These are phyloP conservation scores for Enteromius unitaeniatus DNA, from an alignment of 2,797 vertebrate species.

Conservation along the genomic window DNA sequence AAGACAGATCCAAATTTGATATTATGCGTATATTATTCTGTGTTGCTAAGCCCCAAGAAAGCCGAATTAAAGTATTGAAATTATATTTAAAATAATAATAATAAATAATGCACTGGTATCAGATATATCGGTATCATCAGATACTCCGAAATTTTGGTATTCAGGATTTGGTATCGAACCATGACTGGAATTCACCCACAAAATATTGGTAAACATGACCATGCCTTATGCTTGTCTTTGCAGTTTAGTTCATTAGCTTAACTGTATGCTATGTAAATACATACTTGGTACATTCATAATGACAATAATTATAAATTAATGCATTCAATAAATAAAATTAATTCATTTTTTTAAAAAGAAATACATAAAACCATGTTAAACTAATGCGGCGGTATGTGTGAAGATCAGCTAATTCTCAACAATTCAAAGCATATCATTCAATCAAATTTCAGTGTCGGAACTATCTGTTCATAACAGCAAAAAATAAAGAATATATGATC, in stretches of 20 bases:
- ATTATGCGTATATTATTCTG: neutral
- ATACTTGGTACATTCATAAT: neutral
- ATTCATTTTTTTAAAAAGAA: neutral
- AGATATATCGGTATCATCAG: neutral
- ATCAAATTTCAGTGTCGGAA: neutral
- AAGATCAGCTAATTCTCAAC: neutral
- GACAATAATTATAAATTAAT: neutral
- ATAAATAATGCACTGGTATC: neutral
- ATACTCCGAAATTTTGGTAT: neutral
- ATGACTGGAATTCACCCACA: neutral
- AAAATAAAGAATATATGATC: neutral
- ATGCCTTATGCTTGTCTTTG: neutral
- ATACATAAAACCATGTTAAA: neutral
- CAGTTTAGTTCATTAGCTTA: neutral
- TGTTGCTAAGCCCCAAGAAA: neutral
- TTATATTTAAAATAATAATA: too few species aligned
- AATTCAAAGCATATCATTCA: neutral
- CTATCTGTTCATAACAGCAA: constrained; percentile 6
- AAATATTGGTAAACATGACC: neutral
- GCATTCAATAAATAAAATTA: too few species aligned
- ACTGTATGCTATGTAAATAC: neutral
- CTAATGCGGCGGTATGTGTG: neutral
- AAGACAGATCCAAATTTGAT: neutral
- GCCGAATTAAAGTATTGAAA: neutral
- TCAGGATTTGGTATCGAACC: neutral